These are phyloP conservation scores for Moxostoma hubbsi DNA, from an alignment of 2,797 vertebrate genomes.

Conservation along the genomic window DNA sequence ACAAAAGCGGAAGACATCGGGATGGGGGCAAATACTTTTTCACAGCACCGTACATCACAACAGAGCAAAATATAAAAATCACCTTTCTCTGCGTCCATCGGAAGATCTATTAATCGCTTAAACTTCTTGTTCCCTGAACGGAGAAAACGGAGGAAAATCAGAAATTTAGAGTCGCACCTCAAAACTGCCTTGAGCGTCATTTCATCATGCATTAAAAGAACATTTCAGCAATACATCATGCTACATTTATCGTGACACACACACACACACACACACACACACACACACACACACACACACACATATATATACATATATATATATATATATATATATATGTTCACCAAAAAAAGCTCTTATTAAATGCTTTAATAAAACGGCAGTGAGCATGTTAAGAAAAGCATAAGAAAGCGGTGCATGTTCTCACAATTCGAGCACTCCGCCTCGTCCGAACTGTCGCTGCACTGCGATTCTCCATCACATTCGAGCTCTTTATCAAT, in stretches of 20 bases:
- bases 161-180: too few relatives aligned
- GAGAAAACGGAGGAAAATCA: conserved; percentile 23
- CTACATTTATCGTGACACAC: too few relatives aligned
- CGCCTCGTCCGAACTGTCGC: conserved; percentile 86
- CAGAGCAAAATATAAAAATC: not conserved
- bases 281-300: too few relatives aligned
- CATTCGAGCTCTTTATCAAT: conserved; percentile 86
- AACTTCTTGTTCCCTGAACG: conserved; percentile 66
- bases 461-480: conserved; percentile 81
- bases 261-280: too few relatives aligned
- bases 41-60: not conserved
- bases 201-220: not conserved
- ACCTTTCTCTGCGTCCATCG: conserved; percentile 73
- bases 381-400: too few relatives aligned
- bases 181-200: not conserved
- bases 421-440: conserved; percentile 84
- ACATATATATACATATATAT: too few relatives aligned
- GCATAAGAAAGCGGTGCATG: not conserved
- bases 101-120: conserved; percentile 64
- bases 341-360: too few relatives aligned
- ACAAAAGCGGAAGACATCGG: too few relatives aligned
- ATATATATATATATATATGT: too few relatives aligned
- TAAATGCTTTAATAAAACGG: too few relatives aligned
- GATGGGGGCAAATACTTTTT: too few relatives aligned
- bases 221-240: not conserved